phyloP scores from a whole-genome alignment of 2,113 vertebrate genomes.

The Drymodes brunneopygia region DNA sequence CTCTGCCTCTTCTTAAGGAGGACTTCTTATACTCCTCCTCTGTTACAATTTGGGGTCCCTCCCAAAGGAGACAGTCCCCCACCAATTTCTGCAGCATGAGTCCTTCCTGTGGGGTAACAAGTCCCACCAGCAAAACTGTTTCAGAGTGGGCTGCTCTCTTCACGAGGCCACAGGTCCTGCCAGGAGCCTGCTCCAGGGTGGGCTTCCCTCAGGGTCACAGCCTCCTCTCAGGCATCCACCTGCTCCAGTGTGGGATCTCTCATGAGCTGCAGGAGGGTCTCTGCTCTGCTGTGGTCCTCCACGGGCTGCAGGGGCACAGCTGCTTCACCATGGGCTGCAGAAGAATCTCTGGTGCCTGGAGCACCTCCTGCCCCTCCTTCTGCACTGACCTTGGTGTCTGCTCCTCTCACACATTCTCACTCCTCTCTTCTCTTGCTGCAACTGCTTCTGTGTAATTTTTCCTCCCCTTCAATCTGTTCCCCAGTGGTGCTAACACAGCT shows the following conservation, averaged over 20 bases:
- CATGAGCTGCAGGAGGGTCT: background rate
- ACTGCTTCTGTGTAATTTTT: background rate
- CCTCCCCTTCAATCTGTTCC: background rate
- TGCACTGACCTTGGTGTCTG: background rate
- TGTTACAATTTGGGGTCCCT: background rate
- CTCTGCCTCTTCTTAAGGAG: background rate
- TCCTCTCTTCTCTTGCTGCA: background rate
- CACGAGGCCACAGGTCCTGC: background rate
- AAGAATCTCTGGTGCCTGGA: background rate
- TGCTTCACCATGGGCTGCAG: background rate
- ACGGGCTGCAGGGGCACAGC: background rate
- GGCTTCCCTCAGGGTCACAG: background rate
- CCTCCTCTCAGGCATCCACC: background rate
- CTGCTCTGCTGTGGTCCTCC: background rate
- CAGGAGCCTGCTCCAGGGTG: background rate
- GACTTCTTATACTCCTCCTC: background rate
- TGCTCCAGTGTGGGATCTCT: background rate
- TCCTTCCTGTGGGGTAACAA: background rate
- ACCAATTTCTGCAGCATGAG: background rate
- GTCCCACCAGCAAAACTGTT: background rate
- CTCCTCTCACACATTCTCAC: background rate
- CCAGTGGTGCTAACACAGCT: background rate
- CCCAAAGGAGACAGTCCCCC: background rate
- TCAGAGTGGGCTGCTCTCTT: background rate
- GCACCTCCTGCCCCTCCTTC: background rate